Evolutionary conservation across 2,797 vertebrate species (phyloP), one percentile per base, ranked within the genome.

Genomic region (Tiaroga cobitis): DNA sequence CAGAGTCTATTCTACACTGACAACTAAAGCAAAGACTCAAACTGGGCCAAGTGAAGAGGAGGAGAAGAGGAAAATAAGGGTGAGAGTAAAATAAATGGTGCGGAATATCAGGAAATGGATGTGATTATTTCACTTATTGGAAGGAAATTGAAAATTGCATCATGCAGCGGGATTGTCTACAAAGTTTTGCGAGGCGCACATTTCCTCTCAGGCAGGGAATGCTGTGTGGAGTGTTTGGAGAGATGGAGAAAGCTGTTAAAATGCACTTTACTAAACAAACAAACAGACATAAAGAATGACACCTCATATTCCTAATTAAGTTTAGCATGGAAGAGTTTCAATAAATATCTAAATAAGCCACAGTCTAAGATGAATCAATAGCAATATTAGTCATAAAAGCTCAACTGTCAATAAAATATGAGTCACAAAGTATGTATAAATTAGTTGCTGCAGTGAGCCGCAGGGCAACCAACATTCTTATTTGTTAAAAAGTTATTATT

Each of bases 71-170:
- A 78, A 70, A 79, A 78, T 72, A 73, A 16, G 26, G 67, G 81
- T 41, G 73, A 63, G 61, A 54, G 80, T 74, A 56, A 75, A 82
- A 83, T 49, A 80, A 87, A 87, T 67, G 59, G 39, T 56, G 15
- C 24, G 8, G 59, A 81, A 61, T 83, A 68, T 84, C 39, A 84
- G 72, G 70, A 85, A 79, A 88, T 72, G 63, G 61, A 56, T 85
- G 73, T 80, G 74, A 85, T 88, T 90, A 81, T 87, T 90, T 86
- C 39, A 87, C 83, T 85, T 82, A 81, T 82, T 76, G 32, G 78
- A 75, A 43, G 78, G 56, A 83, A 84, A 88, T 86, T 80, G 82
- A 78, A 86, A 86, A 86, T 82, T 76, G 70, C 82, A 68, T 84
- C 77, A 87, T 87, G 77, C 29, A 8, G 70, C 73, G 70, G 63